Evolutionary conservation across 2,113 vertebrate genomes (phyloP).

Genomic region (Zingel zingel): DNA sequence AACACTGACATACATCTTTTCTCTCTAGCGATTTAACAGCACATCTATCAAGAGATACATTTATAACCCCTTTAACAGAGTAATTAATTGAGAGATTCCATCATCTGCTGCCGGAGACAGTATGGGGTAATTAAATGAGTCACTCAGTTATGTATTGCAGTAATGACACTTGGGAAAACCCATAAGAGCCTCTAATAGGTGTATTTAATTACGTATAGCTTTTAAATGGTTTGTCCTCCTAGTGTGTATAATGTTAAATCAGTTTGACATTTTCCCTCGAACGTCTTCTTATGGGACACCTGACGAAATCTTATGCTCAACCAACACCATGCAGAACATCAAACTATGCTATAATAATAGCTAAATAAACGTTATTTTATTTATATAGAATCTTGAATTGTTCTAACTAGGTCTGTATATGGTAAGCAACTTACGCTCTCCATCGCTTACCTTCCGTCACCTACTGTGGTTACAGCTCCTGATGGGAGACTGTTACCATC

Average conservation of each 20-base stretch:
- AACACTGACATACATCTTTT: slow-evolving; percentile 16
- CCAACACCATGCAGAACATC: slow-evolving; percentile 4
- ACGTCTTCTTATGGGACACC: slow-evolving; percentile 6
- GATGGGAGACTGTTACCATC: slow-evolving; percentile 31
- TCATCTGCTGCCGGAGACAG: slow-evolving; percentile 49
- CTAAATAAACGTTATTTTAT: background rate
- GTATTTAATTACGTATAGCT: slow-evolving; percentile 66
- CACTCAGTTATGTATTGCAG: slow-evolving; percentile 51
- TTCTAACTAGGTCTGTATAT: background rate
- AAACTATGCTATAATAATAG: background rate
- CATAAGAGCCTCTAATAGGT: slow-evolving; percentile 51
- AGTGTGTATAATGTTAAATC: slow-evolving; percentile 23
- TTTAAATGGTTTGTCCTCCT: slow-evolving; percentile 40
- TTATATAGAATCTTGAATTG: background rate
- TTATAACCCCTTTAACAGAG: slow-evolving; percentile 50
- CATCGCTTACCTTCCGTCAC: slow-evolving; percentile 54
- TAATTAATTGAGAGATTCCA: slow-evolving; percentile 56
- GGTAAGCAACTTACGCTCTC: background rate
- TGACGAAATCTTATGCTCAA: background rate
- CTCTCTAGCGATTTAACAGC: background rate
- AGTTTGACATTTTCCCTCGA: background rate
- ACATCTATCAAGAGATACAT: slow-evolving; percentile 28
- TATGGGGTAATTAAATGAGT: slow-evolving; percentile 71
- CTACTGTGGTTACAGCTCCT: slow-evolving; percentile 3
- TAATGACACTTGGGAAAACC: slow-evolving; percentile 65